phyloP scores from a whole-genome alignment of 1,140 invertebrate species.

The Babylonia areolata region DNA sequence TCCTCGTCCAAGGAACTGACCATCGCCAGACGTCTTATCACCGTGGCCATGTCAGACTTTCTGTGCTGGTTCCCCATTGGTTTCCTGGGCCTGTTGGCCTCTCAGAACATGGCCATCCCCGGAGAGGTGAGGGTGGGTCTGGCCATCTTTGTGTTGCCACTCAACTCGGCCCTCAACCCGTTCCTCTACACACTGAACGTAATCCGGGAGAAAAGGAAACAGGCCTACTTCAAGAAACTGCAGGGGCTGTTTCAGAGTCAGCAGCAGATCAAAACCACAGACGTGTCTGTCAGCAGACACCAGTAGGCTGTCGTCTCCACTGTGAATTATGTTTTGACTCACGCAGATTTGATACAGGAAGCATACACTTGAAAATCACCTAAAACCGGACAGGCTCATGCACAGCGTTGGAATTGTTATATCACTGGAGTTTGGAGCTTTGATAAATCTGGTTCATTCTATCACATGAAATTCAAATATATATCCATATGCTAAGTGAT shows the following conservation, averaged over 20 bases:
- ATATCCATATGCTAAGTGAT: too few relatives aligned
- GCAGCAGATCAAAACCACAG: background rate
- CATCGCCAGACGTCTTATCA: slow-evolving; percentile 48
- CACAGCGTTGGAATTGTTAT: too few relatives aligned
- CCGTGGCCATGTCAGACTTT: slow-evolving; percentile 49
- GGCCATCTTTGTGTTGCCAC: slow-evolving; percentile 25
- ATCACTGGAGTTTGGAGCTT: too few relatives aligned
- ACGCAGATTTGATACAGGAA: too few relatives aligned
- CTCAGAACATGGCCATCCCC: background rate
- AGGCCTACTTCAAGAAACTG: background rate
- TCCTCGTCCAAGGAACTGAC: slow-evolving; percentile 34
- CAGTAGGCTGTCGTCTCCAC: too few relatives aligned
- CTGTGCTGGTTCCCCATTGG: slow-evolving; percentile 58
- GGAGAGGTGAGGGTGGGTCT: slow-evolving; percentile 18
- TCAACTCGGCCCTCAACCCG: slow-evolving; percentile 27
- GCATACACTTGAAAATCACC: too few relatives aligned
- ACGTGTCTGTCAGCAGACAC: background rate
- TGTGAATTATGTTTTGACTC: too few relatives aligned
- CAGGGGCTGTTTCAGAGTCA: background rate
- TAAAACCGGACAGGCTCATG: too few relatives aligned
- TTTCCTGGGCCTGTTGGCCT: slow-evolving; percentile 50
- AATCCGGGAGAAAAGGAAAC: slow-evolving; percentile 26
- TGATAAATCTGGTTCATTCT: too few relatives aligned
- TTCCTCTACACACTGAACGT: slow-evolving; percentile 35
- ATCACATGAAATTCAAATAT: too few relatives aligned